phyloP scores from a whole-genome alignment of 2,888 invertebrate genomes.

The Nephrotoma guestfalica region DNA sequence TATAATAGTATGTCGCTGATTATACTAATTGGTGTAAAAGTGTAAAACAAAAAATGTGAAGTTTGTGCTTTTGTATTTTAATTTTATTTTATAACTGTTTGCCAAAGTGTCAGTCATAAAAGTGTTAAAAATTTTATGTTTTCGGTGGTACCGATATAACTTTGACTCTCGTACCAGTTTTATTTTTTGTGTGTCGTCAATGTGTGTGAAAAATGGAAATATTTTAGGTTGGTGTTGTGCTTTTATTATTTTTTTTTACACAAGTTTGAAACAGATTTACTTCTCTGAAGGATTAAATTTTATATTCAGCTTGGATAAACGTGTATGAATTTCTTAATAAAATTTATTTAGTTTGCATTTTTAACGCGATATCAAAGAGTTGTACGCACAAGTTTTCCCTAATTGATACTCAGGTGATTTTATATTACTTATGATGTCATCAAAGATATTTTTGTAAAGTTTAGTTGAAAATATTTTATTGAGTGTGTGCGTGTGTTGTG shows the following conservation, averaged over 20 bases:
- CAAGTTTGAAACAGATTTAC: background rate
- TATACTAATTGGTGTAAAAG: background rate
- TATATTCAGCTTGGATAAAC: background rate
- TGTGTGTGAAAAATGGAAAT: background rate
- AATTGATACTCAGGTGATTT: background rate
- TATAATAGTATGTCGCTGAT: background rate
- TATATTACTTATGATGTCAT: background rate
- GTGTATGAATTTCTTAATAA: background rate
- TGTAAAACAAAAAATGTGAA: too few species aligned
- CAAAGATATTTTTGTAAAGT: background rate
- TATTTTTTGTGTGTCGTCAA: background rate
- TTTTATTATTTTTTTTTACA: background rate
- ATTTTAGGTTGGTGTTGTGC: background rate
- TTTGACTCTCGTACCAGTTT: background rate
- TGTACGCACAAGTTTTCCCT: background rate
- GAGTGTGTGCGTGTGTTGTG: background rate
- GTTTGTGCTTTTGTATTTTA: too few species aligned
- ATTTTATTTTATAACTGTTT: background rate
- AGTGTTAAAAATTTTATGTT: background rate
- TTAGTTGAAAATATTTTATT: background rate
- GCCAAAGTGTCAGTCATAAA: background rate
- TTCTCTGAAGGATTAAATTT: background rate
- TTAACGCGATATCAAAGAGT: background rate
- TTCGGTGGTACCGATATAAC: background rate
- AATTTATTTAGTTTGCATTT: background rate